A percentile compares a stretch with the other conserved stretches of the same genome.
Conservation (phyloP, 2,113 vertebrate species). For the Bolborhynchus lineola region DNA sequence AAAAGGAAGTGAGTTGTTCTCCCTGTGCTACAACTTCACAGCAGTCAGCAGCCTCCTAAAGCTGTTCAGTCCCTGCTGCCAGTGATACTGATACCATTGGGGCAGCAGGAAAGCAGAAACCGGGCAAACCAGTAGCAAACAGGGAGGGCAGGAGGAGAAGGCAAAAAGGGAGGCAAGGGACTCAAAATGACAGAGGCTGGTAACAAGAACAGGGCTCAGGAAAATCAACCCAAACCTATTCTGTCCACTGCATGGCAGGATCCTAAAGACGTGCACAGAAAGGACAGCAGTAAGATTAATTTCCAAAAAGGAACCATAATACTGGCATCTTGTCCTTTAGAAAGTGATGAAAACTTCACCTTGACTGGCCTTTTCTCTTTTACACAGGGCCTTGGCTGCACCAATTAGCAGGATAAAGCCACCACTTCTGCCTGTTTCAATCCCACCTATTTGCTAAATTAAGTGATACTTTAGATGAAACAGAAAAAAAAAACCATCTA, state of each 20-base stretch:
- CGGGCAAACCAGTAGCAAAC: accelerated
- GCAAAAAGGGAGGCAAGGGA: neutral
- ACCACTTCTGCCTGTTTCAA: neutral
- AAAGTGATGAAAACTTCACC: neutral
- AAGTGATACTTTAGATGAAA: neutral
- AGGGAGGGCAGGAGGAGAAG: neutral
- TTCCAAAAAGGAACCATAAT: neutral
- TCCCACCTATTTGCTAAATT: neutral
- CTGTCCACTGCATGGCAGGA: neutral
- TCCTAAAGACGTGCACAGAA: neutral
- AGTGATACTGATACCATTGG: accelerated
- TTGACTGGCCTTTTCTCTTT: neutral
- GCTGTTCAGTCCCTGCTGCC: neutral
- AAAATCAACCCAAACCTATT: neutral
- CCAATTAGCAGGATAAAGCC: neutral
- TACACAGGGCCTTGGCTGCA: neutral
- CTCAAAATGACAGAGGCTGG: neutral
- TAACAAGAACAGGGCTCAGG: neutral
- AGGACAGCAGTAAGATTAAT: neutral
- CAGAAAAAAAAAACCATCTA: neutral
- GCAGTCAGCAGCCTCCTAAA: neutral
- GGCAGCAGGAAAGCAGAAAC: neutral
- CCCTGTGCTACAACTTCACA: neutral
- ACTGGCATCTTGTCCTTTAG: neutral
- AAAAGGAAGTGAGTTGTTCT: neutral